Percentiles rank a stretch among this genome's conserved stretches.
These are phyloP conservation scores for Caenorhabditis uteleia DNA, from an alignment of 2,888 invertebrate species.

Conservation along the genomic window DNA sequence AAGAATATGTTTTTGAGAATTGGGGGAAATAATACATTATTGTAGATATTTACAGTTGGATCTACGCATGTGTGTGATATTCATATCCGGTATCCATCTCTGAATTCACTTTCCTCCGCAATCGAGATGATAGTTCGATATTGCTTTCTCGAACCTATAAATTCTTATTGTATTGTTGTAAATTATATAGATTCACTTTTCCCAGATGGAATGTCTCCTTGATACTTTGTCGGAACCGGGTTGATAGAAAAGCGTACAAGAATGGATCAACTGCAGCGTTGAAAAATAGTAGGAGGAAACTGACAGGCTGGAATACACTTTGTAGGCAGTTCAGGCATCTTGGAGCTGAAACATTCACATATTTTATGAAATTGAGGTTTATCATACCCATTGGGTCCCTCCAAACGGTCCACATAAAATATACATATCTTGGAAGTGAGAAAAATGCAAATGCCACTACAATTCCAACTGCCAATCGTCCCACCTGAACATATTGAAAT, in stretches of 20 bases:
- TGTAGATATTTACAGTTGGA: no score
- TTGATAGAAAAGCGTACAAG: conserved; percentile 84
- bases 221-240: conserved; percentile 85
- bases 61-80: conserved; percentile 23
- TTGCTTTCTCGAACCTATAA: conserved; percentile 38
- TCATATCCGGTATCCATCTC: conserved; percentile 35
- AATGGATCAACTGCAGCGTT: conserved; percentile 90
- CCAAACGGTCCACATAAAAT: conserved; percentile 71
- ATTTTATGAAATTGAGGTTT: neutral
- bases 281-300: conserved; percentile 85
- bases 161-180: neutral
- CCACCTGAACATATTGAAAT: conserved; percentile 75
- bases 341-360: conserved; percentile 55
- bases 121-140: conserved; percentile 29
- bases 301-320: conserved; percentile 76
- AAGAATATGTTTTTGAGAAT: no score
- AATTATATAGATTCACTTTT: conserved; percentile 12
- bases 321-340: conserved; percentile 57
- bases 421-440: conserved; percentile 86
- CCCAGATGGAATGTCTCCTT: conserved; percentile 78
- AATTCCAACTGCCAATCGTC: conserved; percentile 86
- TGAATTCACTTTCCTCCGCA: conserved; percentile 26
- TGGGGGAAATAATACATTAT: no score
- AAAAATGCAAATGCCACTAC: conserved; percentile 87
- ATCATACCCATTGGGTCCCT: conserved; percentile 58